phyloP scores from a whole-genome alignment of 1,140 invertebrate genomes.

The Bombus consobrinus region DNA sequence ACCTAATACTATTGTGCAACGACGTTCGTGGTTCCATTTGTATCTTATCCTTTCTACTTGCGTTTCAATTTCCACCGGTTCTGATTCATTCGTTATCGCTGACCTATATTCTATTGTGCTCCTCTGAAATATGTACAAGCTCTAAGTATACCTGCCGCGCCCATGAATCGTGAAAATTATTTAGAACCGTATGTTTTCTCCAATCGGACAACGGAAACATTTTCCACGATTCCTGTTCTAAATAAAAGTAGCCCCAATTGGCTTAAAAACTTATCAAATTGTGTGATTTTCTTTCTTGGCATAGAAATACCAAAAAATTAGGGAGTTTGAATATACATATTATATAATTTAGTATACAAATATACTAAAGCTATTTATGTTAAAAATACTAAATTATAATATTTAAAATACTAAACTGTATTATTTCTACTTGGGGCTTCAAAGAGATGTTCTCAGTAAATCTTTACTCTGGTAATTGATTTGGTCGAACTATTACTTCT shows the following conservation, averaged over 20 bases:
- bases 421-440: too few relatives aligned
- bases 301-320: background rate
- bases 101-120: constrained; percentile 31
- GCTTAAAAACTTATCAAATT: background rate
- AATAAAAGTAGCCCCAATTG: background rate
- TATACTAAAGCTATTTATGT: too few relatives aligned
- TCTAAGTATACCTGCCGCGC: background rate
- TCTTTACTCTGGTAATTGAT: too few relatives aligned
- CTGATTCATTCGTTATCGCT: constrained; percentile 34
- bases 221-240: background rate
- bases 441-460: too few relatives aligned
- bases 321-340: too few relatives aligned
- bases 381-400: too few relatives aligned
- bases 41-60: background rate
- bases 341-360: too few relatives aligned
- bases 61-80: constrained; percentile 10
- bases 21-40: background rate
- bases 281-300: background rate
- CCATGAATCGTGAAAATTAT: background rate
- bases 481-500: too few relatives aligned
- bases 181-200: background rate
- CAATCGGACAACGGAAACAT: background rate
- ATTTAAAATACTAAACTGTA: too few relatives aligned
- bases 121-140: constrained; percentile 9
- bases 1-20: background rate